Evolutionary conservation across 2,113 vertebrate genomes (phyloP).

Genomic region (Pluvialis apricaria): DNA sequence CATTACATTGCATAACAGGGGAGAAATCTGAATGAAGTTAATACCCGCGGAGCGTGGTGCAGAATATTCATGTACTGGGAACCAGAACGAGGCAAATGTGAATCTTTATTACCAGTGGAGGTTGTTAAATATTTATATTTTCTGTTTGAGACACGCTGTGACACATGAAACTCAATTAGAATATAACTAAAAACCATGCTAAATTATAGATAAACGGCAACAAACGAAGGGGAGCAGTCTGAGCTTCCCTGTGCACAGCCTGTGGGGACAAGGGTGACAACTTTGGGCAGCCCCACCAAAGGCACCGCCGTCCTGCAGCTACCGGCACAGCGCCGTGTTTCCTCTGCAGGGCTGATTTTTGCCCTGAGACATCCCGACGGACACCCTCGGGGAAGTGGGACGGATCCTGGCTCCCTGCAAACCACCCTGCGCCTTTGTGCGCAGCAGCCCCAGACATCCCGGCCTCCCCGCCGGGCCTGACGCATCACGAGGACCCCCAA

Average conservation of each 20-base stretch:
- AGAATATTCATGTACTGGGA: constrained; percentile 58
- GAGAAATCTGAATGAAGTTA: constrained; percentile 62
- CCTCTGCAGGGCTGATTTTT: neutral
- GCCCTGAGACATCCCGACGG: neutral
- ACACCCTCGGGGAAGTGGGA: neutral
- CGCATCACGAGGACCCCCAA: neutral
- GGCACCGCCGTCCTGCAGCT: accelerated
- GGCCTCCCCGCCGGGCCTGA: accelerated
- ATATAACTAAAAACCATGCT: constrained; percentile 14
- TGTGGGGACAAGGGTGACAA: neutral
- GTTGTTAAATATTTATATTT: constrained; percentile 70
- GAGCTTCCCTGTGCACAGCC: neutral
- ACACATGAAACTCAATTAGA: constrained; percentile 59
- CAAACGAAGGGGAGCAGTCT: neutral
- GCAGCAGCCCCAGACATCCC: neutral
- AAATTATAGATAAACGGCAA: constrained; percentile 50
- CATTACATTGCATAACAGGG: constrained; percentile 32
- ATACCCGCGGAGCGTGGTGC: neutral
- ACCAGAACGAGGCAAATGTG: constrained; percentile 48
- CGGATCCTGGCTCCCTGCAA: neutral
- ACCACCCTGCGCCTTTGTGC: neutral
- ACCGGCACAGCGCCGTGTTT: accelerated
- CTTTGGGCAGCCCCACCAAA: neutral
- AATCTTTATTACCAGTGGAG: constrained; percentile 65
- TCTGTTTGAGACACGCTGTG: constrained; percentile 49